Percentiles rank a stretch among this genome's conserved stretches.
Evolutionary conservation across 2,113 vertebrate genomes (phyloP).

Genomic region (Deroptyus accipitrinus): DNA sequence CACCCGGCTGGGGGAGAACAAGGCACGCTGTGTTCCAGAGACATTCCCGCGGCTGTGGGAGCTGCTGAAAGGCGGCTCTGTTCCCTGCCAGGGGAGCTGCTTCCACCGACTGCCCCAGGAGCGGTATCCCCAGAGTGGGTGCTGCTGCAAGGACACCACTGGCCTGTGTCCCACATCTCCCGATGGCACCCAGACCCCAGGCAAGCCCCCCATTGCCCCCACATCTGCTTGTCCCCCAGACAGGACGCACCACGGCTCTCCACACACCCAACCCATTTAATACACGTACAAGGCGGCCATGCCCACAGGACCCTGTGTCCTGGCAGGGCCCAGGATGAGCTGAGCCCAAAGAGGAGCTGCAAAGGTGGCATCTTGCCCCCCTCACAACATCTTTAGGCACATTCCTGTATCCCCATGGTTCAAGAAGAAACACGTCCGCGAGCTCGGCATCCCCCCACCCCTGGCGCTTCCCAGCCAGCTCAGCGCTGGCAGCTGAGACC

Average conservation of each 20-base stretch:
- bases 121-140: not conserved
- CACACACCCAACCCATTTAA: conserved; percentile 44
- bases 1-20: not conserved
- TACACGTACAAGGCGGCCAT: not conserved
- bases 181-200: rapidly evolving
- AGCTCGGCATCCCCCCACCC: not conserved
- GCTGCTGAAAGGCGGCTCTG: conserved; percentile 39
- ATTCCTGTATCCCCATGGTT: not conserved
- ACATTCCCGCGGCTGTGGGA: not conserved
- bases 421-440: rapidly evolving
- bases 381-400: rapidly evolving
- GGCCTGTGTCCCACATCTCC: not conserved
- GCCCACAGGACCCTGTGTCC: rapidly evolving
- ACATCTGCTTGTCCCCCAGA: not conserved
- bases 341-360: not conserved
- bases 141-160: not conserved
- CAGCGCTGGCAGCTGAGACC: not conserved
- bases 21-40: not conserved
- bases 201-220: rapidly evolving
- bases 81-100: not conserved
- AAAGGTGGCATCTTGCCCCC: not conserved
- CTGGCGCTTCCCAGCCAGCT: rapidly evolving
- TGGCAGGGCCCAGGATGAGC: not conserved
- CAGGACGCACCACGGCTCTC: conserved; percentile 11
- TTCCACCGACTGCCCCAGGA: not conserved